Base-by-base conservation (phyloP, 2,797 vertebrate genomes). In the Eospalax fontanierii region DNA sequence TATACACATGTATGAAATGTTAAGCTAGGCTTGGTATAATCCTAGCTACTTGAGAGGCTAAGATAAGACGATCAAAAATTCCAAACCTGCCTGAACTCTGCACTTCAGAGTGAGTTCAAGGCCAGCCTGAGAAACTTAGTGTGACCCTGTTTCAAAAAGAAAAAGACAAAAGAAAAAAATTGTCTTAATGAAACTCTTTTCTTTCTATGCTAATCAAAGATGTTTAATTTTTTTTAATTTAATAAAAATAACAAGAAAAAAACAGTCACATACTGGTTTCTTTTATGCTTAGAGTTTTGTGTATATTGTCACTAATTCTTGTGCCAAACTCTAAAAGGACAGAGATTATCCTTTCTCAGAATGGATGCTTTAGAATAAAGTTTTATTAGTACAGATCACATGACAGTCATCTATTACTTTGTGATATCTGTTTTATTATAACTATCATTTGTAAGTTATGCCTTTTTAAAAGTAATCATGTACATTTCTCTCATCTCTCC, bases 351-450 rank as follows among this genome's bases (percentile, higher is more conserved):
- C 80, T 38, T 92, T 28, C 33, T 78, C 65, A 12, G 16, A 88
- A 5, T 28, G 50, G 71, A 81, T 88, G 59, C 22, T 78, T 74
- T 28, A 75, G 89, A 89, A 26, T 93, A 61, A 35, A 79, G 22
- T 70, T 71, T 84, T n/a, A n/a, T n/a, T n/a, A n/a, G 11, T 24
- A 54, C 28, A 86, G 14, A 70, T 22, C 40, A 71, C 3, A 61
- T 92, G 94, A 76, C 68, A 89, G 16, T 63, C 33, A 6, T 50
- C 2, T 54, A 18, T 59, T 74, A 2, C 50, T 65, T 81, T 61
- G 28, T 88, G 70, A 35, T 10, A 15, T 92, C 35, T 70, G 10
- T 89, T 87, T 93, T 82, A 70, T 93, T n/a, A 74, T 59, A 24
- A 54, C 11, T 43, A 4, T 79, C 87, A 83, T 33, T 74, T 57